A percentile compares a stretch with the other conserved stretches of the same genome.
Conservation (phyloP, 2,113 vertebrate genomes). For the Seriola aureovittata region DNA sequence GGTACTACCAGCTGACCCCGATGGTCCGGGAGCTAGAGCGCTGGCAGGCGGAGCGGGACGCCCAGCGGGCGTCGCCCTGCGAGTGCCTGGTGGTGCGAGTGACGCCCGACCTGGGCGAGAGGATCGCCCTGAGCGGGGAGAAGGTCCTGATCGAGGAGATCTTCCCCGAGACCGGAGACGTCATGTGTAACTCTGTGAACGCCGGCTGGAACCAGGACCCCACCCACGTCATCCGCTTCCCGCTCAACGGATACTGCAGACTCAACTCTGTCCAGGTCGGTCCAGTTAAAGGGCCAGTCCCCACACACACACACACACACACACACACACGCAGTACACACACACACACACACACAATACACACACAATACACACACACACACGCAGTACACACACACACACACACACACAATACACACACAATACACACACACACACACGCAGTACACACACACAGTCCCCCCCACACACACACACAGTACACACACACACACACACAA, state of each 20-base stretch:
- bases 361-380: too few relatives aligned
- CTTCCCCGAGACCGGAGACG: constrained; percentile 93
- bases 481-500: too few relatives aligned
- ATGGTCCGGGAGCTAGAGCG: constrained; percentile 95
- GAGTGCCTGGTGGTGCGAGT: constrained; percentile 94
- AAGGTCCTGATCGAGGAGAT: constrained; percentile 94
- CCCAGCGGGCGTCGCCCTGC: constrained; percentile 86
- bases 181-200: constrained; percentile 95
- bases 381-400: too few relatives aligned
- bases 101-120: constrained; percentile 92
- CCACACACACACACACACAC: too few relatives aligned
- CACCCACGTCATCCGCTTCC: constrained; percentile 94
- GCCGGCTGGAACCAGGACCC: constrained; percentile 97
- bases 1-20: constrained; percentile 93
- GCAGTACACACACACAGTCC: too few relatives aligned
- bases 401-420: too few relatives aligned
- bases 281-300: not conserved
- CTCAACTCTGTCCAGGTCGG: constrained; percentile 94
- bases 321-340: too few relatives aligned
- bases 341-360: too few relatives aligned
- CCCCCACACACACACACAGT: too few relatives aligned
- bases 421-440: too few relatives aligned
- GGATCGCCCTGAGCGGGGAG: constrained; percentile 92
- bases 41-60: constrained; percentile 92
- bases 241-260: constrained; percentile 92